phyloP scores from a whole-genome alignment of 2,797 vertebrate species.

The Gastrophryne carolinensis region DNA sequence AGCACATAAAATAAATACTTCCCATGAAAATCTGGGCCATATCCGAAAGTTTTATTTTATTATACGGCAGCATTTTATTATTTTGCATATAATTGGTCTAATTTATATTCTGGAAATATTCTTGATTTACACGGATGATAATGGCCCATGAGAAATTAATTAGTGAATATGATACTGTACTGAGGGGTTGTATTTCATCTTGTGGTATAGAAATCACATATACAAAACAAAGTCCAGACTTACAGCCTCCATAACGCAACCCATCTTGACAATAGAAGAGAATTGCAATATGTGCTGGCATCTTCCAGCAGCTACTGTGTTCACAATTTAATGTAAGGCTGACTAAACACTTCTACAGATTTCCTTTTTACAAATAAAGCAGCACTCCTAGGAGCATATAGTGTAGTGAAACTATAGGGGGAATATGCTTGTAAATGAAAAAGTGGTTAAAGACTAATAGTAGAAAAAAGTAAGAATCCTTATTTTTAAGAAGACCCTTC shows the following conservation, averaged over 20 bases:
- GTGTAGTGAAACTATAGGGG: too few species aligned
- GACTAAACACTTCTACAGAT: conserved; percentile 6
- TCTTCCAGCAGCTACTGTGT: conserved; percentile 1
- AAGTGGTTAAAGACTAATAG: too few species aligned
- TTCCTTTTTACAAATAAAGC: background rate
- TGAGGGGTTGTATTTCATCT: conserved; percentile 31
- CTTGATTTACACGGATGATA: conserved; percentile 9
- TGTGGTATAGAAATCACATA: conserved; percentile 32
- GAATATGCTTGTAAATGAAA: too few species aligned
- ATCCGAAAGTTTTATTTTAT: too few species aligned
- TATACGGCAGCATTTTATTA: background rate
- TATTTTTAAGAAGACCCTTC: too few species aligned
- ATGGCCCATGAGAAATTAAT: conserved; percentile 25
- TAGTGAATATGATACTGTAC: background rate
- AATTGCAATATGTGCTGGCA: conserved; percentile 10
- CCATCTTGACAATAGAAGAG: conserved; percentile 8
- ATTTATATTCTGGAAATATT: conserved; percentile 5
- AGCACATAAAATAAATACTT: too few species aligned
- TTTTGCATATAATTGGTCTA: background rate
- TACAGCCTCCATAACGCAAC: conserved; percentile 19
- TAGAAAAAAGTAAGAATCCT: too few species aligned
- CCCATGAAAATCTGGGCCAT: too few species aligned
- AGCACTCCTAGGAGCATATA: too few species aligned
- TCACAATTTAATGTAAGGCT: background rate
- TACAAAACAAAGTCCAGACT: conserved; percentile 28